Evolutionary conservation across 2,113 vertebrate genomes (phyloP), one percentile per base, ranked within the genome.

Genomic region (Psettodes erumei): DNA sequence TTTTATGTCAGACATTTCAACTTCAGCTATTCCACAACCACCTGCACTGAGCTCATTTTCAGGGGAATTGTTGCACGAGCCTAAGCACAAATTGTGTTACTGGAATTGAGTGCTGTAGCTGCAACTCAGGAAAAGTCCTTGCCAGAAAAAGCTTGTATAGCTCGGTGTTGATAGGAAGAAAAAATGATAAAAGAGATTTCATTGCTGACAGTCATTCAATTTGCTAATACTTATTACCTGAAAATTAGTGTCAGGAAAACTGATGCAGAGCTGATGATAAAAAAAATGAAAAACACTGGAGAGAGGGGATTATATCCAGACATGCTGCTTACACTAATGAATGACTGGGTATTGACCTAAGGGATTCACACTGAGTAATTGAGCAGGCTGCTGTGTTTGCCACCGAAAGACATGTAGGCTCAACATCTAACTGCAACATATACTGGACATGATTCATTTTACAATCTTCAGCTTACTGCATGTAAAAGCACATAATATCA

Each of bases 311-410:
- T 83, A 87, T 45, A 77, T 65, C 9, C 53, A 75, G 77, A 73
- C 80, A 61, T 66, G 59, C 82, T 83, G 73, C 77, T 81, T 70
- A 77, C 38, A 77, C 68, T 84, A 68, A 84, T 83, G 71, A 79
- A 85, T 67, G 60, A 71, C 69, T 78, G 71, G 71, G 76, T 79
- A 77, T 80, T 85, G 51, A 64, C 79, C 68, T 23, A 6, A 67
- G 68, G 84, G 82, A 85, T 72, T 73, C 70, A 53, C 10, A n/a
- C 13, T 30, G 68, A 71, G 62, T 60, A 69, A 82, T 56, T 66
- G 74, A 81, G 71, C 59, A 43, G 38, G 66, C 65, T 75, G 54
- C 42, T 66, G 37, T 18, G 28, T 37, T 55, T 55, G 38, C 50
- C 55, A 38, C 74, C 21, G n/a, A 37, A 77, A 79, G 48, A 32